A percentile compares a stretch with the other conserved stretches of the same genome.
These are phyloP conservation scores for Drosophila kurseongensis DNA, from an alignment of 1,140 invertebrate species.

Conservation along the genomic window DNA sequence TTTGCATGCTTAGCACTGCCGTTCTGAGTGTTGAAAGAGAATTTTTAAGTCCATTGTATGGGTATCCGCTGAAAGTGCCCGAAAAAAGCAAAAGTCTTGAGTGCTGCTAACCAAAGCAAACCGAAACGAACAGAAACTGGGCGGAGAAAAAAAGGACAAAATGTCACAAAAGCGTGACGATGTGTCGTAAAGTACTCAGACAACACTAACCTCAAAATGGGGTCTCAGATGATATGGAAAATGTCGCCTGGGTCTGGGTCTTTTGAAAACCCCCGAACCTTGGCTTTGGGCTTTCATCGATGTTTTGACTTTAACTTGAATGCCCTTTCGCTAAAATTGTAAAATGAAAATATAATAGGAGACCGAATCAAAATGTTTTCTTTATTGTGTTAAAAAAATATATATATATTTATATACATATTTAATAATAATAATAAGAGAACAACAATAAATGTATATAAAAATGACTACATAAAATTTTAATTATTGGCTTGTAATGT, in stretches of 20 bases:
- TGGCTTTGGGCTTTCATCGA: slow-evolving; percentile 36
- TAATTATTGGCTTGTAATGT: too few species aligned
- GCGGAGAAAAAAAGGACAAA: slow-evolving; percentile 68
- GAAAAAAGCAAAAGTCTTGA: slow-evolving; percentile 63
- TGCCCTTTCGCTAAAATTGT: neutral
- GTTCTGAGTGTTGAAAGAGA: slow-evolving; percentile 72
- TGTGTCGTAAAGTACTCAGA: slow-evolving; percentile 79
- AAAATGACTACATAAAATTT: too few species aligned
- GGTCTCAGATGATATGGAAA: slow-evolving; percentile 45
- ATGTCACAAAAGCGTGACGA: slow-evolving; percentile 84
- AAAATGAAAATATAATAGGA: neutral
- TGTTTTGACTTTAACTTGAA: neutral
- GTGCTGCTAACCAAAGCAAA: slow-evolving; percentile 41
- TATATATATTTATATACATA: too few species aligned
- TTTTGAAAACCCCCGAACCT: slow-evolving; percentile 9
- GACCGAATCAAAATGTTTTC: too few species aligned
- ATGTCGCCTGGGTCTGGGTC: slow-evolving; percentile 18
- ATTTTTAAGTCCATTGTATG: slow-evolving; percentile 79
- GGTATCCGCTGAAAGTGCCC: slow-evolving; percentile 62
- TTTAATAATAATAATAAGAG: too few species aligned
- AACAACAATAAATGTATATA: too few species aligned
- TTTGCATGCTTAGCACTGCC: slow-evolving; percentile 54
- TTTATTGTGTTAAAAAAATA: too few species aligned
- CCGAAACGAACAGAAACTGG: neutral
- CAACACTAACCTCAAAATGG: slow-evolving; percentile 63